Evolutionary conservation across 2,888 invertebrate species (phyloP).

Genomic region (Coenonympha glycerion): DNA sequence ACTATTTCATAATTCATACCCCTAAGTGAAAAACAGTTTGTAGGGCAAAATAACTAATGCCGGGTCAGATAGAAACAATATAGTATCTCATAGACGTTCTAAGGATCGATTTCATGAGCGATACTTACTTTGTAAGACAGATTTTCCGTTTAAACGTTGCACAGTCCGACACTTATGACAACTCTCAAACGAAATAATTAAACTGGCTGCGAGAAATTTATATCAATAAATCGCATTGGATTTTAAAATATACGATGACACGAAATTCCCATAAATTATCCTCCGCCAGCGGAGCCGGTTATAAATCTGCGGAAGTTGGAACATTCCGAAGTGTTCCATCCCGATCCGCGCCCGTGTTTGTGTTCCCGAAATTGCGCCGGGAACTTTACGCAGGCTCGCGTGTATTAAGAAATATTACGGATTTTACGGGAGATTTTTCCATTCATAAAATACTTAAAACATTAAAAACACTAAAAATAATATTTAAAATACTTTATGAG

Average conservation of each 20-base stretch:
- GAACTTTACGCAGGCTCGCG: constrained; percentile 25
- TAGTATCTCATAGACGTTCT: too few relatives aligned
- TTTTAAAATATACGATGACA: constrained; percentile 28
- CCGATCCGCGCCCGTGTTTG: constrained; percentile 31
- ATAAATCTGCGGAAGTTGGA: constrained; percentile 33
- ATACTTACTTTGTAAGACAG: too few relatives aligned
- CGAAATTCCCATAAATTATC: constrained; percentile 32
- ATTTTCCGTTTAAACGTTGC: too few relatives aligned
- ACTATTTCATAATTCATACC: too few relatives aligned
- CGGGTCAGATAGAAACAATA: too few relatives aligned
- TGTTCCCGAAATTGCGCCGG: constrained; percentile 28
- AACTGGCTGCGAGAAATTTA: constrained; percentile 7
- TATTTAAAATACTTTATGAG: too few relatives aligned
- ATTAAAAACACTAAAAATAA: too few relatives aligned
- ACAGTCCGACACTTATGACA: too few relatives aligned
- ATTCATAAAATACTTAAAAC: too few relatives aligned
- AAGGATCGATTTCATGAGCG: too few relatives aligned
- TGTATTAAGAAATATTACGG: constrained; percentile 30
- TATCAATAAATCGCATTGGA: constrained; percentile 19
- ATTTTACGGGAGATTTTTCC: background rate
- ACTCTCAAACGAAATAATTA: constrained; percentile 9
- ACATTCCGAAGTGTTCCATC: constrained; percentile 30
- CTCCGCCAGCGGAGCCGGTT: constrained; percentile 25
- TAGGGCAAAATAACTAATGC: too few relatives aligned
- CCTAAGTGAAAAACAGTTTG: too few relatives aligned